phyloP scores from a whole-genome alignment of 2,888 invertebrate species.

The Andrena fulva region DNA sequence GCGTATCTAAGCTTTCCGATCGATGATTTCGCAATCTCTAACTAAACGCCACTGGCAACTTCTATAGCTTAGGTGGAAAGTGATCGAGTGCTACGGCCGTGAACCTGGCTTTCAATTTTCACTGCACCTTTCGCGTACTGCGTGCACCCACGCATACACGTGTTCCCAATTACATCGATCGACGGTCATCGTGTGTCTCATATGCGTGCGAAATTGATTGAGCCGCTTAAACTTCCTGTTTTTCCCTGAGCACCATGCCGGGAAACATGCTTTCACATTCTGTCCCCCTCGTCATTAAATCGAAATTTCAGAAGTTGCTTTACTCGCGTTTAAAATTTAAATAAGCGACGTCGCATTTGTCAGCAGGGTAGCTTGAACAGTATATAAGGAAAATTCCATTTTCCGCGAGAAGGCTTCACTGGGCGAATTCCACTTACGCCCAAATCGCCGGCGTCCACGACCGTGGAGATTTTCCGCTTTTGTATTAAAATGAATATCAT shows the following conservation, averaged over 20 bases:
- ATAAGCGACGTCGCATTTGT: no score
- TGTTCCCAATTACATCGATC: constrained; percentile 64
- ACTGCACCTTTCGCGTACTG: constrained; percentile 10
- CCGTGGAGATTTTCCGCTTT: no score
- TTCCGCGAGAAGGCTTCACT: no score
- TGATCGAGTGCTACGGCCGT: constrained; percentile 3
- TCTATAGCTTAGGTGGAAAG: neutral
- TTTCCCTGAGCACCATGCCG: neutral
- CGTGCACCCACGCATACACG: constrained; percentile 18
- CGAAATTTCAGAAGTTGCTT: neutral
- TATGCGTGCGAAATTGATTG: constrained; percentile 20
- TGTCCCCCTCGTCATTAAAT: neutral
- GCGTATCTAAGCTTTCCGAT: neutral
- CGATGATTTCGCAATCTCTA: constrained; percentile 11
- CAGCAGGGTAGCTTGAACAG: no score
- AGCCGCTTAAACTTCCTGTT: neutral
- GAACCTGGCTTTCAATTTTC: constrained; percentile 24
- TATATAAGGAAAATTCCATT: no score
- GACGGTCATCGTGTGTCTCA: constrained; percentile 24
- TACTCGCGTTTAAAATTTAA: neutral
- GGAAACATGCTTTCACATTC: neutral
- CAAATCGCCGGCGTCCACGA: no score
- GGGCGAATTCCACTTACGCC: no score
- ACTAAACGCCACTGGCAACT: constrained; percentile 6
- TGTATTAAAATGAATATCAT: no score